A percentile compares a stretch with the other conserved stretches of the same genome.
Conservation (phyloP, 2,888 invertebrate genomes). For the Xestia ashworthii region DNA sequence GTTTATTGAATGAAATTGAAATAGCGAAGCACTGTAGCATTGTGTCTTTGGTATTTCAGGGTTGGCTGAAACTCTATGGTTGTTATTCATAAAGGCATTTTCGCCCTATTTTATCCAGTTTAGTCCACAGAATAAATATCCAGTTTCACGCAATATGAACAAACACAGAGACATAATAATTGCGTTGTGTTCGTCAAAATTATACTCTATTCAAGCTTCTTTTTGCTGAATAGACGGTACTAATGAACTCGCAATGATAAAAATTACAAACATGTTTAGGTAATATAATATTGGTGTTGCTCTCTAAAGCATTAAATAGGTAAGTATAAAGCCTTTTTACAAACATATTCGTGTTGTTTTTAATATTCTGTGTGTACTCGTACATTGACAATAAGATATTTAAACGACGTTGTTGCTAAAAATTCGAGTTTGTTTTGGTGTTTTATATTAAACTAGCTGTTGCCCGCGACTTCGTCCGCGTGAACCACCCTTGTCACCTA, state of each 20-base stretch:
- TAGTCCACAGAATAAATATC: constrained; percentile 1
- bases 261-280: constrained; percentile 29
- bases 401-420: background rate
- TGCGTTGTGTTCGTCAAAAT: constrained; percentile 28
- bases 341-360: background rate
- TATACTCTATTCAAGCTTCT: constrained; percentile 37
- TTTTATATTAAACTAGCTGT: background rate
- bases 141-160: constrained; percentile 3
- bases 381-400: background rate
- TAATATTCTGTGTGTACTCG: background rate
- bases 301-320: background rate
- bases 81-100: background rate
- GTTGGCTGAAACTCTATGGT: background rate
- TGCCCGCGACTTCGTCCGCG: too few relatives aligned
- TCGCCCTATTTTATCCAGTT: background rate
- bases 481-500: too few relatives aligned
- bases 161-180: constrained; percentile 36
- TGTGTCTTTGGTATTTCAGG: constrained; percentile 28
- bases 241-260: constrained; percentile 28
- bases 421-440: background rate
- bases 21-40: constrained; percentile 15
- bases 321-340: background rate
- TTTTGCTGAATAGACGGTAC: constrained; percentile 35
- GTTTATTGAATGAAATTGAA: constrained; percentile 49
- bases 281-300: constrained; percentile 1